Evolutionary conservation across 2,797 vertebrate genomes (phyloP).

Genomic region (Diglossa cyanea): DNA sequence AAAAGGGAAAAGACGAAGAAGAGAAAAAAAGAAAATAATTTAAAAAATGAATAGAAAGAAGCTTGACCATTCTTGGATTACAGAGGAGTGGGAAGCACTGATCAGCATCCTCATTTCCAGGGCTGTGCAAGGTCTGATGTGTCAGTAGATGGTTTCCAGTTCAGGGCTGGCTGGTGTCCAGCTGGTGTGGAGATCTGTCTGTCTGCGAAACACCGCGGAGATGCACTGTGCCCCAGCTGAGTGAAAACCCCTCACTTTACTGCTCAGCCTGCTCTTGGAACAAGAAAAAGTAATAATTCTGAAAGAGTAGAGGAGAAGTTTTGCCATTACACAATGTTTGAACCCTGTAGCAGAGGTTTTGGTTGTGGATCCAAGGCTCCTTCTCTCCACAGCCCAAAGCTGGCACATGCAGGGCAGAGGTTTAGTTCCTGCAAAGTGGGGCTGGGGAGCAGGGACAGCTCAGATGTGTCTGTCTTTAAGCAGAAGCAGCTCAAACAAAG

Average conservation of each 20-base stretch:
- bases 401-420: rapidly evolving
- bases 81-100: background rate
- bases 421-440: background rate
- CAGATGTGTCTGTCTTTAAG: background rate
- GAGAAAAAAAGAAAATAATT: background rate
- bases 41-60: rapidly evolving
- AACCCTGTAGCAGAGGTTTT: background rate
- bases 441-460: background rate
- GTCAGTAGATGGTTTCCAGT: background rate
- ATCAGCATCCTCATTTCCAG: background rate
- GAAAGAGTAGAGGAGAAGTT: background rate
- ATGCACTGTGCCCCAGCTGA: rapidly evolving
- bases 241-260: rapidly evolving
- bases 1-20: background rate
- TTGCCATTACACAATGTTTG: background rate
- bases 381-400: background rate
- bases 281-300: background rate
- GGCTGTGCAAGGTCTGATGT: background rate
- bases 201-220: rapidly evolving
- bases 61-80: background rate
- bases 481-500: background rate
- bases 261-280: background rate
- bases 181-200: background rate
- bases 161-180: background rate
- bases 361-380: background rate